Conservation (phyloP, 2,113 vertebrate genomes). For the Istiophorus platypterus region DNA sequence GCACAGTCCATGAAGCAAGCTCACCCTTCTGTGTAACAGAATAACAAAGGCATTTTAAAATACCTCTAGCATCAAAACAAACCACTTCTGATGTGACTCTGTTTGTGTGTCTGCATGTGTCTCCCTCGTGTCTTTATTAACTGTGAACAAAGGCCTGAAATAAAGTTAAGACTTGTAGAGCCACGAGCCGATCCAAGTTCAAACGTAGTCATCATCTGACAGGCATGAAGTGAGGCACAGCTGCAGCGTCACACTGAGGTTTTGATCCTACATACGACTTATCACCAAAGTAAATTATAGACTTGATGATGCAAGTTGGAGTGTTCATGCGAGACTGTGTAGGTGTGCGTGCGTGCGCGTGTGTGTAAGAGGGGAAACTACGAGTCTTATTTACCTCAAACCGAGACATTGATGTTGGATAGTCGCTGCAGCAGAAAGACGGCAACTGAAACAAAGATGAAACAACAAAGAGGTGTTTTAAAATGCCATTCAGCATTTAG, state of each 20-base stretch:
- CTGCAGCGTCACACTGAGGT: conserved; percentile 7
- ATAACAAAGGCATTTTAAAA: conserved; percentile 5
- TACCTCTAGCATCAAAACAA: background rate
- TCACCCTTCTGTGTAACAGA: background rate
- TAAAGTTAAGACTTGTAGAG: conserved; percentile 33
- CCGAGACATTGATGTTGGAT: conserved; percentile 66
- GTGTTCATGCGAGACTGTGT: too few species aligned
- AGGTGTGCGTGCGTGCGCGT: conserved; percentile 6
- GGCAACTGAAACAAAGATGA: conserved; percentile 63
- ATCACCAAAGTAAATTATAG: background rate
- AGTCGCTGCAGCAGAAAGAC: conserved; percentile 48
- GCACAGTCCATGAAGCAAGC: conserved; percentile 1
- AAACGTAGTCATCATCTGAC: conserved; percentile 7
- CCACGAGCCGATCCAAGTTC: background rate
- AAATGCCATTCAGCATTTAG: background rate
- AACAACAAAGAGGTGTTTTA: conserved; percentile 31
- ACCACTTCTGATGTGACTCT: background rate
- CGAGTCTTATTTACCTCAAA: conserved; percentile 63
- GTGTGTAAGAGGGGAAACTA: background rate
- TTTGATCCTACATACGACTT: background rate
- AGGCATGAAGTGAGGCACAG: background rate
- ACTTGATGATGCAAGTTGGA: conserved; percentile 16
- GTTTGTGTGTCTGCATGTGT: background rate
- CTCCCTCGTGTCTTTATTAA: conserved; percentile 21
- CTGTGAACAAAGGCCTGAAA: conserved; percentile 19